Evolutionary conservation across 2,797 vertebrate species (phyloP), one percentile per base, ranked within the genome.

Genomic region (Rhabdophis nuchalis): DNA sequence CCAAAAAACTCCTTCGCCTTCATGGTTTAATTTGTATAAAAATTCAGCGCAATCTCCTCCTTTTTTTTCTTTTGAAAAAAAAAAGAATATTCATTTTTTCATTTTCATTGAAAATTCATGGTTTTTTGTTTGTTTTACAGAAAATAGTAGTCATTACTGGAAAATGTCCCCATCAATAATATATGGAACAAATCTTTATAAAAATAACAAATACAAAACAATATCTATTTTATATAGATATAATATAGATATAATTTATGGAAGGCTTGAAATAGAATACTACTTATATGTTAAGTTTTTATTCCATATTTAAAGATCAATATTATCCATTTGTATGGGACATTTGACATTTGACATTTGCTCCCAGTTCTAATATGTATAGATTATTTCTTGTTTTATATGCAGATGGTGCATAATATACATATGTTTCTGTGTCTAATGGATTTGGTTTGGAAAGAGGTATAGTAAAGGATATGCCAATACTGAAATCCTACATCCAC

Each of bases 21-120:
- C 23, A 13, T 32, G 41, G 57, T 90, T 85, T 90, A 91, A 25
- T 94, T 77, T 4, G 12, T 85, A 92, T 29, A 36, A 93, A 94
- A 93, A 87, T 18, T 1, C 18, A 90, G 0, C 0, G 46, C 85
- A 14, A 16, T 90, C 54, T 0, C 16, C n/a, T n/a, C 53, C 92
- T 92, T 88, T 0, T 18, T 0, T 16, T 93, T 72, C 85, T 77
- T 61, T 86, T 27, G 8, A 68, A n/a, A n/a, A n/a, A n/a, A n/a
- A n/a, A n/a, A n/a, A n/a, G n/a, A n/a, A n/a, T n/a, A n/a, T n/a
- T n/a, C n/a, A n/a, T n/a, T n/a, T n/a, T n/a, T n/a, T n/a, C n/a
- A n/a, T n/a, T n/a, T n/a, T n/a, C n/a, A n/a, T n/a, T n/a, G n/a
- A n/a, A n/a, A n/a, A n/a, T 29, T 16, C 11, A 32, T 82, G 1